These are phyloP conservation scores for Lytechinus pictus DNA, from an alignment of 35 echinoderm and acorn worm species.

Conservation along the genomic window DNA sequence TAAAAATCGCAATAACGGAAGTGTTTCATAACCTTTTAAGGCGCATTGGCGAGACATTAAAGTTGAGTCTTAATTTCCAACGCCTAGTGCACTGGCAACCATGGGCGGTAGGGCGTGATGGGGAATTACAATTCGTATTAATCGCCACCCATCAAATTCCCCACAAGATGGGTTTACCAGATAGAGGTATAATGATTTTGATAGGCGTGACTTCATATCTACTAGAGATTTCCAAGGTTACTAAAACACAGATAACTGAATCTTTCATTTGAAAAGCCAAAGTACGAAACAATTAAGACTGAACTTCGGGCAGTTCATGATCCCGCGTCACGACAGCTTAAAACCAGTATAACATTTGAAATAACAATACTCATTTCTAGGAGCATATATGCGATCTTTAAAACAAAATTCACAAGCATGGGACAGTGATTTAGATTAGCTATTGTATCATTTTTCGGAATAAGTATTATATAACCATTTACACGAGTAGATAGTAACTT, in stretches of 20 bases:
- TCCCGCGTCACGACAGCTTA: too few relatives aligned
- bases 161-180: constrained; percentile 4
- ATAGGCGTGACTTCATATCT: not conserved
- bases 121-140: constrained; percentile 16
- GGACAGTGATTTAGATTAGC: too few relatives aligned
- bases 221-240: not conserved
- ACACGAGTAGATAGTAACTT: too few relatives aligned
- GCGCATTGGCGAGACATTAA: not conserved
- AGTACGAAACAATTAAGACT: not conserved
- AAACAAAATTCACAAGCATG: too few relatives aligned
- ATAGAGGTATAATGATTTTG: not conserved
- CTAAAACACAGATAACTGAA: not conserved
- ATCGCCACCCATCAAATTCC: constrained; percentile 27
- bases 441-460: too few relatives aligned
- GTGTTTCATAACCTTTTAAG: not conserved
- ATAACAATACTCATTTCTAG: too few relatives aligned
- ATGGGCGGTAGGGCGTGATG: constrained; percentile 15
- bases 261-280: not conserved
- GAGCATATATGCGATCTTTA: too few relatives aligned
- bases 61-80: constrained; percentile 14
- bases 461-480: too few relatives aligned
- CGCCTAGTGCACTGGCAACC: not conserved
- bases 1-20: not conserved
- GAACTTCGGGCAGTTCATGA: not conserved
- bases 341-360: too few relatives aligned